These are phyloP conservation scores for Agrochola circellaris DNA, from an alignment of 2,888 invertebrate species.

Conservation along the genomic window DNA sequence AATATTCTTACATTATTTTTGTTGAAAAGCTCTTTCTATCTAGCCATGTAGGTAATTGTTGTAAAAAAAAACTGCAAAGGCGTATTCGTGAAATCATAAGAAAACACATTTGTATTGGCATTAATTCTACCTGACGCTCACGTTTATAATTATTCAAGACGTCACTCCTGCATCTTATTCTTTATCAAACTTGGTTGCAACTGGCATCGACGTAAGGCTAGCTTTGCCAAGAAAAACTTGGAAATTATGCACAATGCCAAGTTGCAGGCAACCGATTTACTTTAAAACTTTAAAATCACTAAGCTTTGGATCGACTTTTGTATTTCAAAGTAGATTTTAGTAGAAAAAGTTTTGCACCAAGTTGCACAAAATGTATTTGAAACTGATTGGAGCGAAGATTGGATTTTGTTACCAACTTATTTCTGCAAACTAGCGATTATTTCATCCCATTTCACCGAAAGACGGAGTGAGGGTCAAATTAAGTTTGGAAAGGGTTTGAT, in stretches of 20 bases:
- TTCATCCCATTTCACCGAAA: not conserved
- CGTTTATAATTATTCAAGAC: not conserved
- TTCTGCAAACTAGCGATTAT: not conserved
- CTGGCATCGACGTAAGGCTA: constrained; percentile 16
- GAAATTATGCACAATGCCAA: constrained; percentile 48
- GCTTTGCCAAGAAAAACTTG: constrained; percentile 47
- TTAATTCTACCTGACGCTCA: not conserved
- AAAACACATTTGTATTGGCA: not conserved
- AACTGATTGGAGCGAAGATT: constrained; percentile 44
- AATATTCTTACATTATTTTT: constrained; percentile 5
- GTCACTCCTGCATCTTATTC: constrained; percentile 10
- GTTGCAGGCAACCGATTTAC: constrained; percentile 41
- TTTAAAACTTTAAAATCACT: constrained; percentile 56
- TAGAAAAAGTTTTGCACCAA: constrained; percentile 31
- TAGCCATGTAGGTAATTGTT: too few species aligned
- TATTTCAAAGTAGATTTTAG: constrained; percentile 33
- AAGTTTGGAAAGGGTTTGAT: constrained; percentile 20
- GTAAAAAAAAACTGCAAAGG: not conserved
- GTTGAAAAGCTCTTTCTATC: not conserved
- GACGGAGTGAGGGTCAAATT: constrained; percentile 7
- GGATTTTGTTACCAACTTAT: constrained; percentile 23
- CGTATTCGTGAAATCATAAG: not conserved
- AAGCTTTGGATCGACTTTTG: constrained; percentile 40
- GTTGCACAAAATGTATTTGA: constrained; percentile 28
- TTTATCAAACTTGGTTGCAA: constrained; percentile 13